Base-by-base conservation (phyloP, 2,888 invertebrate genomes). In the Amorpha juglandis region DNA sequence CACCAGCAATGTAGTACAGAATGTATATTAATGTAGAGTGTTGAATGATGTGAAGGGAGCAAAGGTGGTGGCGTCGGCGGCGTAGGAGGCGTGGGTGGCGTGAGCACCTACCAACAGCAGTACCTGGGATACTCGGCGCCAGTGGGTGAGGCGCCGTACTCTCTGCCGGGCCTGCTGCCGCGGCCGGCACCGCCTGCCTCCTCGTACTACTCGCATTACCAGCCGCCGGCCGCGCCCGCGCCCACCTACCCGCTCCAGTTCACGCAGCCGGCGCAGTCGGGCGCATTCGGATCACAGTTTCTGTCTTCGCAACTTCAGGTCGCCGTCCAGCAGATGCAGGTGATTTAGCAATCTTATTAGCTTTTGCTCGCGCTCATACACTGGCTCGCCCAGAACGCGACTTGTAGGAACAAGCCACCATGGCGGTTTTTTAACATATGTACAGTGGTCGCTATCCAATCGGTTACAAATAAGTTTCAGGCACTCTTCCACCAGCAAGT, bases 221-320 rank as follows among this genome's bases (percentile, higher is more conserved):
- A 92, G 82, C 90, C 88, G 72, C 86, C 89, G 19, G 72, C 86
- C 27, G 95, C 95, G 65, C 95, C 95, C 27, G 95, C 95, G 67
- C 94, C 95, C 69, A 94, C 94, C 8, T 95, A 95, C 76, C 95
- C 94, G 70, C 89, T 94, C 74, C 95, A 95, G 83, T 95, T 94
- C 85, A 94, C 95, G 67, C 95, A 95, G 77, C 95, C 94, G 0
- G 94, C 94, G 69, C 89, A 94, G 77, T 94, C 94, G 12, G 90
- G 88, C 69, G 92, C 94, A 11, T 92, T 91, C 77, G 83, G 87
- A 71, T 91, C 92, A 66, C 92, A 92, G 81, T 92, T 90, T 79
- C 84, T 92, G 21, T 91, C 92, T 0, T 89, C 91, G 69, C 92
- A 92, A 73, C 83, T 92, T 67, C 92, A 92, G 69, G 92, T 92